Conservation (phyloP, 2,888 invertebrate genomes). For the Parelbella ahira region DNA sequence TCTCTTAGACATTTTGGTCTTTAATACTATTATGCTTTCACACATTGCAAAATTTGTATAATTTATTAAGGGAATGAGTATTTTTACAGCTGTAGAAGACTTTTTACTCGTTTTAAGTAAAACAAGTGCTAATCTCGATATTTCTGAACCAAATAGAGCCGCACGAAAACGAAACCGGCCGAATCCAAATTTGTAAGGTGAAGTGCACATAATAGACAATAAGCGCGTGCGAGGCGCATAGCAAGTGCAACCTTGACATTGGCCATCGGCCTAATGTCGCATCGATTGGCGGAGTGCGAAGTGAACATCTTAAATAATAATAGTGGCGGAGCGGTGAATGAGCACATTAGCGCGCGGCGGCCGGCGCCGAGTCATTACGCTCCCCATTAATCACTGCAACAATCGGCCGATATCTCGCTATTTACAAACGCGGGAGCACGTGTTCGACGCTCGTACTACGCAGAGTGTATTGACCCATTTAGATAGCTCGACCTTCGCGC, state of each 20-base stretch:
- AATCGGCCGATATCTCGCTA: conserved; percentile 81
- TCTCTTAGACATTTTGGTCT: too few relatives aligned
- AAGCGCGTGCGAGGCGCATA: conserved; percentile 52
- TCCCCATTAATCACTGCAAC: conserved; percentile 80
- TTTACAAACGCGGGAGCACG: conserved; percentile 80
- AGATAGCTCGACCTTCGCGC: conserved; percentile 81
- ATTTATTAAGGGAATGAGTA: too few relatives aligned
- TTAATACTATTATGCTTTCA: too few relatives aligned
- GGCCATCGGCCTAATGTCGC: conserved; percentile 68
- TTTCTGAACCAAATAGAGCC: too few relatives aligned
- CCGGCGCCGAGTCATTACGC: conserved; percentile 73
- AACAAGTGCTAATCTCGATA: too few relatives aligned
- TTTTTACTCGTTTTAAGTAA: too few relatives aligned
- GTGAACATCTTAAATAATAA: conserved; percentile 75
- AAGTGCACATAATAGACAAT: too few relatives aligned
- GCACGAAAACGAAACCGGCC: conserved; percentile 10
- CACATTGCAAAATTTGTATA: too few relatives aligned
- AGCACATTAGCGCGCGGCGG: conserved; percentile 69
- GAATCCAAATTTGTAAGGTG: conserved; percentile 22
- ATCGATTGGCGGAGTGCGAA: conserved; percentile 68
- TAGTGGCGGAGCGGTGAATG: conserved; percentile 76
- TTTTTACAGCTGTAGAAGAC: too few relatives aligned
- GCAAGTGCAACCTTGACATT: conserved; percentile 78
- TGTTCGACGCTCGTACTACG: conserved; percentile 77
- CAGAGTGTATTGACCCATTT: conserved; percentile 81